Base-by-base conservation (phyloP, 2,888 invertebrate genomes). In the Thumatha senex region DNA sequence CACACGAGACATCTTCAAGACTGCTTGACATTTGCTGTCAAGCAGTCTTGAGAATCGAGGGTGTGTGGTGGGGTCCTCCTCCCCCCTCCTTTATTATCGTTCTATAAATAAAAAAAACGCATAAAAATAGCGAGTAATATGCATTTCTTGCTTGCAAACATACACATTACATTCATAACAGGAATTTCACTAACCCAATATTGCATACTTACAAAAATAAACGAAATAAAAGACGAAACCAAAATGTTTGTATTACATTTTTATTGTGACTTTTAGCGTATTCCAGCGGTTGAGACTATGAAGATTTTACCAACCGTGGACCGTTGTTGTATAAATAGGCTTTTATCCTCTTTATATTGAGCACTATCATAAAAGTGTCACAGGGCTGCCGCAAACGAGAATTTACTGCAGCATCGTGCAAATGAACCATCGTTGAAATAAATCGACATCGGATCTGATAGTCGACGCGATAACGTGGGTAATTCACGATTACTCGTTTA, bases 281-380 rank as follows among this genome's bases (percentile, higher is more conserved):
- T 59, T 52, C 40, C 54, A 61, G 31, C 9, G 31, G 63, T 54
- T 57, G 65, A 54, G 48, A 54, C 31, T 64, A 67, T 57, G 56
- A 68, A 68, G 67, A 62, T 67, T 63, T 38, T 59, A 55, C 57
- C 61, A 59, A 50, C 56, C 63, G 50, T 65, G 54, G 40, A 45
- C 56, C 53, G 67, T 67, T 73, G 70, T 63, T 69, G 69, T 74
- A 73, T 76, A 76, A 76, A 77, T 76, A 80, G 77, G 74, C 69
- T 67, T 78, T 80, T 76, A 80, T 81, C 75, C 77, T 79, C 75
- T 80, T 75, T 75, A 77, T 76, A 82, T 76, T 67, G 70, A 67
- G 71, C 71, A 73, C 77, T 80, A 87, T 88, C 87, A 89, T 90
- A 89, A 90, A 90, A 88, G 83, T 89, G 89, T 89, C 89, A 84